Base-by-base conservation (phyloP, 2,113 vertebrate species). In the Oenanthe melanoleuca region DNA sequence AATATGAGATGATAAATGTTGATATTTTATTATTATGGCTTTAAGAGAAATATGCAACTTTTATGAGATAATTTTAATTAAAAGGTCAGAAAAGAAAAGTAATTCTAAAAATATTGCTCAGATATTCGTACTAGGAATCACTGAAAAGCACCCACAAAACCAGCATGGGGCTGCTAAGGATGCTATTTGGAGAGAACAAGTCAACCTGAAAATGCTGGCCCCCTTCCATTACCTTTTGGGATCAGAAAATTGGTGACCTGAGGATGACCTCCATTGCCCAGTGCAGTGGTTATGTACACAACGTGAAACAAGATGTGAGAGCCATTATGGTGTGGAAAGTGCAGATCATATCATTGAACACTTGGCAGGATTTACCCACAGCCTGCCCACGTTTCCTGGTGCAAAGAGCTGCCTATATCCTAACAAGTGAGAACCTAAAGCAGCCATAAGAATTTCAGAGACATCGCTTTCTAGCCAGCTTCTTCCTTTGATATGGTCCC, bases 1-100 rank as follows among this genome's bases (percentile, higher is more conserved):
- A 93, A 59, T 34, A 93, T 45, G 61, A 85, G 75, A 83, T 2
- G 2, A 90, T 49, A 86, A 88, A 81, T 50, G 25, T 20, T 81
- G 67, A 44, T 88, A 67, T 86, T 64, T 92, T 81, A 81, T 92
- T 89, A 34, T 92, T 86, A 71, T 52, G 47, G 34, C 69, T 93
- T 85, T 89, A 85, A 87, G 73, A 73, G 57, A 74, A 92, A 82
- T 53, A 14, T 10, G 69, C 55, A 21, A 72, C 15, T 92, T 83
- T 53, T 65, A 57, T 91, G 38, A 81, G 56, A 56, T 52, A 18
- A 64, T 67, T 89, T 91, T 81, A 93, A 92, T 92, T 52, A 93
- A 37, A n/a, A 79, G 53, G n/a, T 59, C 47, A 25, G 33, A 40
- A 73, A 33, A 88, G 31, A 64, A 57, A 72, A 72, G 20, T 72